Percentiles rank a stretch among this genome's conserved stretches.
phyloP scores from a whole-genome alignment of 2,113 vertebrate genomes.

The Taurulus bubalis region DNA sequence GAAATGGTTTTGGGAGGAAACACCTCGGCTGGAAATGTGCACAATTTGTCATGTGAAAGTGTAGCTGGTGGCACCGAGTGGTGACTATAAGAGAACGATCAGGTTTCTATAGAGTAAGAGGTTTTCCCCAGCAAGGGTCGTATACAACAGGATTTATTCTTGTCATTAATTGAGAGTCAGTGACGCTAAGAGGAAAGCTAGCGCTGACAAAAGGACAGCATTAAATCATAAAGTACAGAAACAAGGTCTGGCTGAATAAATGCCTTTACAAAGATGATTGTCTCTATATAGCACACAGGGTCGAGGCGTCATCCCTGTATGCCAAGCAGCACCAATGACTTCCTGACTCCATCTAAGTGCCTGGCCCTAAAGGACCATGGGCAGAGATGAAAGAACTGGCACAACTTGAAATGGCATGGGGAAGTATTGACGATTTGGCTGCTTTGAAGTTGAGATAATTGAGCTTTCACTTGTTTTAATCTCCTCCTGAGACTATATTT shows the following conservation, averaged over 20 bases:
- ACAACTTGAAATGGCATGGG: constrained; percentile 76
- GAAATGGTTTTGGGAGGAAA: constrained; percentile 72
- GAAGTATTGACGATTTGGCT: constrained; percentile 72
- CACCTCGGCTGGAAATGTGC: constrained; percentile 71
- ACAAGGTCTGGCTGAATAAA: constrained; percentile 14
- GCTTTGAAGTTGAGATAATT: constrained; percentile 84
- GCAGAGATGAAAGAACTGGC: constrained; percentile 84
- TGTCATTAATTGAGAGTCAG: constrained; percentile 26
- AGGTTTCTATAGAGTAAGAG: constrained; percentile 33
- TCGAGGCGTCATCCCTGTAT: constrained; percentile 51
- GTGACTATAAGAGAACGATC: constrained; percentile 35
- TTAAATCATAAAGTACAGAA: constrained; percentile 22
- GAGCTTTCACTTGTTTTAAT: constrained; percentile 76
- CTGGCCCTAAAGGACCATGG: constrained; percentile 64
- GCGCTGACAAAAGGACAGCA: constrained; percentile 17
- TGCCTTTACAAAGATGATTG: neutral
- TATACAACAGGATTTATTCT: constrained; percentile 30
- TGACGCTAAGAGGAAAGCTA: constrained; percentile 28
- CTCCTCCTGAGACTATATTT: constrained; percentile 75
- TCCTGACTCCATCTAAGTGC: constrained; percentile 79
- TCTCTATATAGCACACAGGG: constrained; percentile 26
- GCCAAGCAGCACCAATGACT: constrained; percentile 71
- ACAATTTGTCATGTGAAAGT: constrained; percentile 71
- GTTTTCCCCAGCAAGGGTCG: constrained; percentile 3
- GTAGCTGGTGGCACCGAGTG: constrained; percentile 49